Evolutionary conservation across 23 tunicate genomes (phyloP).

Genomic region (Aplidium turbinatum): DNA sequence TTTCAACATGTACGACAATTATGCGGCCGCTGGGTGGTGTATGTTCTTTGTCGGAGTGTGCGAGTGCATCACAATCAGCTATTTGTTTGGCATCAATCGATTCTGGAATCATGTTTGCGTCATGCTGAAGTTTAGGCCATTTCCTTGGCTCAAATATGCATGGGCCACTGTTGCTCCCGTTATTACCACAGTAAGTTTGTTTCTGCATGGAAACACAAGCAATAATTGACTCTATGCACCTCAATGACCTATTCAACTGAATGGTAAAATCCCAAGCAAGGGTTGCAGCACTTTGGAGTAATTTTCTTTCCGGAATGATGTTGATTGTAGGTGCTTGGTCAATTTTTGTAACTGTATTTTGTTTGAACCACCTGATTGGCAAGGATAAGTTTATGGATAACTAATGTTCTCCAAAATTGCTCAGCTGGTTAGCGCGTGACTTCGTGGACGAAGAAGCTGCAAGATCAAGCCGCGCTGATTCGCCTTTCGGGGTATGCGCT

Average conservation of each 20-base stretch:
- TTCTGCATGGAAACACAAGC: no score
- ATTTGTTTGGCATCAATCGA: constrained; percentile 52
- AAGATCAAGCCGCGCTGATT: no score
- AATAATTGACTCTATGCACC: background rate
- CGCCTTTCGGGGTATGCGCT: no score
- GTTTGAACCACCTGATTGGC: no score
- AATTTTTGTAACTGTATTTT: no score
- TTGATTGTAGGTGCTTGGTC: no score
- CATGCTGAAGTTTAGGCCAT: constrained; percentile 64
- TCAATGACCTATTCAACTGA: background rate
- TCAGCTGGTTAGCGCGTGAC: no score
- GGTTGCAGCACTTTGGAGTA: no score
- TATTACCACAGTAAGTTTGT: constrained; percentile 55
- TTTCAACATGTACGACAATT: constrained; percentile 71
- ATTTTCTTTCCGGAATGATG: no score
- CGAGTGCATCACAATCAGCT: constrained; percentile 59
- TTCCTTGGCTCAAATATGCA: constrained; percentile 62
- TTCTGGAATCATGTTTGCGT: constrained; percentile 62
- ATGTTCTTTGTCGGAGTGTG: constrained; percentile 66
- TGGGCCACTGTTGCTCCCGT: constrained; percentile 57
- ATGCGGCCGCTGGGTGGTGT: constrained; percentile 84
- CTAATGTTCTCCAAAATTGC: no score
- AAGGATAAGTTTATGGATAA: no score
- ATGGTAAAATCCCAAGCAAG: background rate
- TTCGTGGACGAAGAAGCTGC: no score